Percentiles rank a stretch among this genome's conserved stretches.
Conservation (phyloP, 2,113 vertebrate species). For the Pantherophis guttatus region DNA sequence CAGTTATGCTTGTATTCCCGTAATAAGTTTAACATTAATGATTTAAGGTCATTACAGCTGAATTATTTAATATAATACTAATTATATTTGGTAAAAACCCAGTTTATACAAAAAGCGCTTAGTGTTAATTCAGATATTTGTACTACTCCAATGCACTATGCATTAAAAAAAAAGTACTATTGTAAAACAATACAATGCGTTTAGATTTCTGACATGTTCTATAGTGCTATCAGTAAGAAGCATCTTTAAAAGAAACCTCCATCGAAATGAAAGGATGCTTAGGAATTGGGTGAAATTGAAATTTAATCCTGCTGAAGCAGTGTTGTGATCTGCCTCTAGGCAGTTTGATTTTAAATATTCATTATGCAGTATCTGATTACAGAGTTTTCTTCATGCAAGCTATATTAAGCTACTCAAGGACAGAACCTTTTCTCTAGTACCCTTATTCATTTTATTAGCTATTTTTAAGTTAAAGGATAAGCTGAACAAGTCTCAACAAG, state of each 20-base stretch:
- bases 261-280: not conserved
- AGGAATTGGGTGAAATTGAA: not conserved
- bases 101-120: not conserved
- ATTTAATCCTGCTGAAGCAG: conserved; percentile 1
- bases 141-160: not conserved
- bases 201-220: not conserved
- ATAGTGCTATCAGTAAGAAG: not conserved
- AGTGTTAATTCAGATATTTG: not conserved
- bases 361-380: not conserved
- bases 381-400: not conserved
- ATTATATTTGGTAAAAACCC: not conserved
- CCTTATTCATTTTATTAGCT: not conserved
- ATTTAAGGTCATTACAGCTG: not conserved
- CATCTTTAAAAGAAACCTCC: not conserved
- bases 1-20: not conserved
- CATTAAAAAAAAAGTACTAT: not conserved
- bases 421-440: not conserved
- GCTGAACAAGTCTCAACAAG: not conserved
- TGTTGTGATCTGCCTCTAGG: not conserved
- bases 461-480: not conserved
- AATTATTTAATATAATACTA: not conserved
- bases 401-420: not conserved
- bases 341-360: conserved; percentile 22
- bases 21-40: not conserved
- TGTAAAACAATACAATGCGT: not conserved